These are phyloP conservation scores for Geophilus truncorum DNA, from an alignment of 2,888 invertebrate species.

Conservation along the genomic window DNA sequence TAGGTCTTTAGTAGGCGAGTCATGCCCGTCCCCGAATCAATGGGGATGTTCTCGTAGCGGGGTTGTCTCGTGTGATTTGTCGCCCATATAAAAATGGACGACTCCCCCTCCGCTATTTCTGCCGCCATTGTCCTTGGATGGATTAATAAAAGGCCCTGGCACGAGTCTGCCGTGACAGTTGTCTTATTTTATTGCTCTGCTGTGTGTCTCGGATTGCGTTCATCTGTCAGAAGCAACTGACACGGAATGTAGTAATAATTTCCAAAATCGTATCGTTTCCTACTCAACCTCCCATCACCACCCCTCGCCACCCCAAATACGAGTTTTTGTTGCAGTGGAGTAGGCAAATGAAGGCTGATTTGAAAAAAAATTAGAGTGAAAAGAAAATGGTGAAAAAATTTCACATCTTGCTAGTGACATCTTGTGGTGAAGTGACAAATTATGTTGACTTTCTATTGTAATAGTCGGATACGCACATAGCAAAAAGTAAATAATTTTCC, in stretches of 20 bases:
- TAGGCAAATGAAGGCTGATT: background rate
- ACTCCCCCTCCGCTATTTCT: conserved; percentile 2
- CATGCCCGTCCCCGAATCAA: background rate
- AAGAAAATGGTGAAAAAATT: no score
- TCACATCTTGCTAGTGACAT: no score
- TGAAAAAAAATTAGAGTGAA: background rate
- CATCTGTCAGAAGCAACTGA: conserved; percentile 20
- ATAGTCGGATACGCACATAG: no score
- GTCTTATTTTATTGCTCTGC: conserved; percentile 20
- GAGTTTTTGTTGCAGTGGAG: background rate
- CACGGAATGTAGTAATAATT: conserved; percentile 16
- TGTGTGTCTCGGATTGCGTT: conserved; percentile 16
- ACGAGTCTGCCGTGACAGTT: conserved; percentile 20
- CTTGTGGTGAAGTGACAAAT: no score
- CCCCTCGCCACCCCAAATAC: background rate
- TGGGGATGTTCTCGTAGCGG: background rate
- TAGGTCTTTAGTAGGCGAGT: background rate
- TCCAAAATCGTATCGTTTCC: background rate
- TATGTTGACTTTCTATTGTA: no score
- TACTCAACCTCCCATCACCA: background rate
- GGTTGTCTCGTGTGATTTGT: conserved; percentile 16
- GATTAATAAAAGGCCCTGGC: conserved; percentile 16
- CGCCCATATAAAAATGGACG: conserved; percentile 20
- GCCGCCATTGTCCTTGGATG: conserved; percentile 12
- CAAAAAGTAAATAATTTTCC: no score